A percentile compares a stretch with the other conserved stretches of the same genome.
Evolutionary conservation across 1,140 invertebrate genomes (phyloP).

Genomic region (Nixonia krombeini): DNA sequence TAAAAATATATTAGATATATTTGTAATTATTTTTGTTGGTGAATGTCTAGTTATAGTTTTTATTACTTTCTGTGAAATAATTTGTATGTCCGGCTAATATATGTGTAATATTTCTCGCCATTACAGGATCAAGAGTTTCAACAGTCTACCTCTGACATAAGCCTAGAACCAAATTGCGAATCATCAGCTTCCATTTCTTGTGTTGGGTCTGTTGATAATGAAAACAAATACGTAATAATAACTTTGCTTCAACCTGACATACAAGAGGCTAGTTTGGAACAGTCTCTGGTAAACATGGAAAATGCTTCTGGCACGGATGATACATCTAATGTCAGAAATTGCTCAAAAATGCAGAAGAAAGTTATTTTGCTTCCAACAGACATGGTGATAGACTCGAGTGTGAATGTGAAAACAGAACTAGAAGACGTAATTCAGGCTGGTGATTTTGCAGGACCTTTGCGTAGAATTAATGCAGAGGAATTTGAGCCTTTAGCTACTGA

Average conservation of each 20-base stretch:
- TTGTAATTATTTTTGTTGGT: too few relatives aligned
- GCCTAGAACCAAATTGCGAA: background rate
- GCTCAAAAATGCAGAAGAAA: conserved; percentile 28
- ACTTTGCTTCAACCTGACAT: conserved; percentile 27
- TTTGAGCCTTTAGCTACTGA: conserved; percentile 13
- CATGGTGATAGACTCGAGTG: background rate
- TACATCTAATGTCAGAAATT: conserved; percentile 1
- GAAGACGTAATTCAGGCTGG: background rate
- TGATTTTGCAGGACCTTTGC: conserved; percentile 7
- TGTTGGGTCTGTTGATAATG: conserved; percentile 15
- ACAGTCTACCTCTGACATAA: background rate
- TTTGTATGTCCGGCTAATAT: too few relatives aligned
- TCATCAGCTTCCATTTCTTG: conserved; percentile 2
- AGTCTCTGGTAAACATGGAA: conserved; percentile 15
- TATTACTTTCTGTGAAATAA: too few relatives aligned
- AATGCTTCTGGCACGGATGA: background rate
- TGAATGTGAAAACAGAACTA: background rate
- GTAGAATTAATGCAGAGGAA: conserved; percentile 21
- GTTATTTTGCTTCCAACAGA: conserved; percentile 24
- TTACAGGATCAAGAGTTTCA: background rate
- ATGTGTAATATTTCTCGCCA: too few relatives aligned
- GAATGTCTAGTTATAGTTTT: too few relatives aligned
- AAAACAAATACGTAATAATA: conserved; percentile 37
- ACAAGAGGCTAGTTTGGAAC: conserved; percentile 8
- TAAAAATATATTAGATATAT: too few relatives aligned